Percentiles rank a stretch among this genome's conserved stretches.
Conservation (phyloP, 2,888 invertebrate species). For the Ypsolopha scabrella region DNA sequence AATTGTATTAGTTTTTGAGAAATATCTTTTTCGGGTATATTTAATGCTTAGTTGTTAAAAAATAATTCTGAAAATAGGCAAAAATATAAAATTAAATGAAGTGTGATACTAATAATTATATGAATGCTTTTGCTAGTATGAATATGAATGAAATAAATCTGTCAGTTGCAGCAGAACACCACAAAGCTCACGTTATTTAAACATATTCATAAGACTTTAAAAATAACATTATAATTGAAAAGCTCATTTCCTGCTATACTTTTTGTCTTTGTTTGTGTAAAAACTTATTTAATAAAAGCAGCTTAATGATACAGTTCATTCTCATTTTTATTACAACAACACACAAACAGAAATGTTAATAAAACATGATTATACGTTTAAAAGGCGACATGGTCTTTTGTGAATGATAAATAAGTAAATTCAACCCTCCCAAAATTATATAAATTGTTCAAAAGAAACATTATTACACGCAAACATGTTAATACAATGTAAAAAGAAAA, state of each 20-base stretch:
- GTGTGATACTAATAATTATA: too few species aligned
- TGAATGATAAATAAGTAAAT: too few species aligned
- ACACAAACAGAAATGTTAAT: too few species aligned
- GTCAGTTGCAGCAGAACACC: background rate
- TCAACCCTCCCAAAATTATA: too few species aligned
- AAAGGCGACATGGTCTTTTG: too few species aligned
- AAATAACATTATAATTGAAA: background rate
- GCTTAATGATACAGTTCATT: background rate
- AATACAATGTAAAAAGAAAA: background rate
- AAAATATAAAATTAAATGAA: too few species aligned
- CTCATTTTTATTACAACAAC: too few species aligned
- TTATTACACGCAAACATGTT: background rate
- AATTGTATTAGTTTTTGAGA: too few species aligned
- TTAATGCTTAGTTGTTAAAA: too few species aligned
- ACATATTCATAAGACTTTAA: background rate
- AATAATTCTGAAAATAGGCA: too few species aligned
- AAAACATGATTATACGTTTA: too few species aligned
- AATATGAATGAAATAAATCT: background rate
- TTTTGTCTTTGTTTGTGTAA: background rate
- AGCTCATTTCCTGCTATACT: background rate
- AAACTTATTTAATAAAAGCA: background rate
- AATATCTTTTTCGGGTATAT: too few species aligned
- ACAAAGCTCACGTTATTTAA: background rate
- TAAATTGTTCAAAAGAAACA: background rate
- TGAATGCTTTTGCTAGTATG: background rate